phyloP scores from a whole-genome alignment of 2,888 invertebrate species.

The Dinocampus coccinellae region DNA sequence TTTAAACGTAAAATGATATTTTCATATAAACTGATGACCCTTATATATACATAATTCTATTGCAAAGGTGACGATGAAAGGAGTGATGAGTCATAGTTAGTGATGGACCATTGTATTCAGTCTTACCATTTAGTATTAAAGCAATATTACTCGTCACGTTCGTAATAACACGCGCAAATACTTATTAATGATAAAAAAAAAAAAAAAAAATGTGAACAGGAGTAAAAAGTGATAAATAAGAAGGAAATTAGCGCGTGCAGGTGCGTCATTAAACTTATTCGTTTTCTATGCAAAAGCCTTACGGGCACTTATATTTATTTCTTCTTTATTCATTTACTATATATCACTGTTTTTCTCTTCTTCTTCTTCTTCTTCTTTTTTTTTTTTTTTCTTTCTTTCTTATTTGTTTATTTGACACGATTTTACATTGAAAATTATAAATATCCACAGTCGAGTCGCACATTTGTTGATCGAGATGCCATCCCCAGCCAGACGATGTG shows the following conservation, averaged over 20 bases:
- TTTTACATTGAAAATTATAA: constrained; percentile 43
- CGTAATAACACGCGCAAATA: constrained; percentile 3
- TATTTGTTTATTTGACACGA: constrained; percentile 26
- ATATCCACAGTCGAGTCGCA: constrained; percentile 35
- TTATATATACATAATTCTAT: background rate
- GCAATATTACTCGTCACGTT: constrained; percentile 35
- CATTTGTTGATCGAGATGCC: no score
- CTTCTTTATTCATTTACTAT: constrained; percentile 6
- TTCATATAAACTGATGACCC: background rate
- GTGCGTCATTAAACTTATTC: constrained; percentile 39
- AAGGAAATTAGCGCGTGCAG: constrained; percentile 20
- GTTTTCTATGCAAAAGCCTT: constrained; percentile 6
- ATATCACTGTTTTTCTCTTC: no score
- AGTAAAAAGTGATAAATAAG: constrained; percentile 10
- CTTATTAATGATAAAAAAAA: background rate
- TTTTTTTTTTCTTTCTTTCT: constrained; percentile 19
- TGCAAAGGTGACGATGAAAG: background rate
- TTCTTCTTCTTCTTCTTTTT: no score
- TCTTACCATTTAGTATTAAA: constrained; percentile 28
- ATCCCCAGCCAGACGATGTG: constrained; percentile 21
- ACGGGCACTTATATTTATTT: background rate
- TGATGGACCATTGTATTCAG: constrained; percentile 26
- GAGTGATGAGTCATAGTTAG: constrained; percentile 6
- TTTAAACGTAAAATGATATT: constrained; percentile 4
- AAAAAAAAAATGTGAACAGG: background rate